A percentile compares a stretch with the other conserved stretches of the same genome.
These are phyloP conservation scores for Flexamia atlantica DNA, from an alignment of 2,888 invertebrate species.

Conservation along the genomic window DNA sequence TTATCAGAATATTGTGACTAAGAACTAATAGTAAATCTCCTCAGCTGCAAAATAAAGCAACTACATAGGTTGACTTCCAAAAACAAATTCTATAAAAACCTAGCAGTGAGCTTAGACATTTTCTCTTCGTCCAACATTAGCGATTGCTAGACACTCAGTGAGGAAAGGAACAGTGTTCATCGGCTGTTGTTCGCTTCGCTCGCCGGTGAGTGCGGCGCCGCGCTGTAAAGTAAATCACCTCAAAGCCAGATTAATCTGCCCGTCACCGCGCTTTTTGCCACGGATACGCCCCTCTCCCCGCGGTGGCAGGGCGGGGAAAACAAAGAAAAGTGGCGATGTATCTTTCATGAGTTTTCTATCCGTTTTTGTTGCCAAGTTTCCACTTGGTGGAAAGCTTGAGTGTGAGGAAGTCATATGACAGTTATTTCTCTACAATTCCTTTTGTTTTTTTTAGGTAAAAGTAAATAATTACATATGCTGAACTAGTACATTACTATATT, in stretches of 20 bases:
- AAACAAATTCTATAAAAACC: too few relatives aligned
- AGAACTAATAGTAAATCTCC: too few relatives aligned
- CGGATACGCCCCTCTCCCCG: conserved; percentile 19
- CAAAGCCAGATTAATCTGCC: not conserved
- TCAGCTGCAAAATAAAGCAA: too few relatives aligned
- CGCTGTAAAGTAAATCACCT: conserved; percentile 18
- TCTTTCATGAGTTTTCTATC: conserved; percentile 37
- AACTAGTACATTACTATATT: too few relatives aligned
- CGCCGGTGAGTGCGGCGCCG: not conserved
- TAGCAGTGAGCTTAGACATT: too few relatives aligned
- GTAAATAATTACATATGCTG: too few relatives aligned
- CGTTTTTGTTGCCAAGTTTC: conserved; percentile 12
- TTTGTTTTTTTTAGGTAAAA: too few relatives aligned
- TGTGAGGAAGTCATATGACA: too few relatives aligned
- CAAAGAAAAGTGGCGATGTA: conserved; percentile 35
- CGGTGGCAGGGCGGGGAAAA: not conserved
- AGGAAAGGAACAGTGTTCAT: not conserved
- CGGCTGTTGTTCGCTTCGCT: not conserved
- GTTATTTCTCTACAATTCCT: too few relatives aligned
- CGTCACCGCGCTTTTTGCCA: conserved; percentile 41
- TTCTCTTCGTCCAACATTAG: too few relatives aligned
- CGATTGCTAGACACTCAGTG: not conserved
- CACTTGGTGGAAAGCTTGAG: not conserved
- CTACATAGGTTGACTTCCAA: too few relatives aligned
- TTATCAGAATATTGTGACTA: too few relatives aligned